Evolutionary conservation across 2,888 invertebrate genomes (phyloP).

Genomic region (Caenorhabditis sp.): DNA sequence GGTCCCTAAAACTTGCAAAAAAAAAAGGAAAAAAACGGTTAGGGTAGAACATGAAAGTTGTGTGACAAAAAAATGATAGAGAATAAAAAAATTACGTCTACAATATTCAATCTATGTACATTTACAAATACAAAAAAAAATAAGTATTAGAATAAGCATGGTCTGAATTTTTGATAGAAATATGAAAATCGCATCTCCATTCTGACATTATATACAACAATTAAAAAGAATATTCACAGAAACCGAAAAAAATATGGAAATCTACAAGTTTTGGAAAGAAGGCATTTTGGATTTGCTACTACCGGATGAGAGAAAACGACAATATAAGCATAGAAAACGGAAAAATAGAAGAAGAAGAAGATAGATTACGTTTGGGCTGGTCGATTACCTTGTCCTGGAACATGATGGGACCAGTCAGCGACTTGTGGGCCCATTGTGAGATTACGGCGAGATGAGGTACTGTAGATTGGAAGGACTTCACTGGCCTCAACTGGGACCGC

Average conservation of each 20-base stretch:
- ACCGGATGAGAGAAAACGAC: not conserved
- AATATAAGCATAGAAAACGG: not conserved
- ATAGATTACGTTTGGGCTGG: constrained; percentile 30
- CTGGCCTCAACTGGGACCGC: constrained; percentile 94
- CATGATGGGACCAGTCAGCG: constrained; percentile 67
- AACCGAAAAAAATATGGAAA: not conserved
- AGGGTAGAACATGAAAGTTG: too few species aligned
- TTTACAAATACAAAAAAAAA: too few species aligned
- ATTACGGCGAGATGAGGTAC: constrained; percentile 79
- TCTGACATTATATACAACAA: not conserved
- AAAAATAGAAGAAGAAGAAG: not conserved
- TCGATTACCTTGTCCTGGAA: constrained; percentile 58
- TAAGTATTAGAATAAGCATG: too few species aligned
- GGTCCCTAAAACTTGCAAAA: not conserved
- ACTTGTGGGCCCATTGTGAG: constrained; percentile 64
- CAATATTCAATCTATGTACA: too few species aligned
- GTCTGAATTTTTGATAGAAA: not conserved
- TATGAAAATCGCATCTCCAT: not conserved
- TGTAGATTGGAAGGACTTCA: constrained; percentile 94
- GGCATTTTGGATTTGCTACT: not conserved
- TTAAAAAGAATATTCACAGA: not conserved
- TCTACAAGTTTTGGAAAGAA: not conserved
- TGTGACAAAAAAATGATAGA: too few species aligned
- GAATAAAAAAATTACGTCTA: too few species aligned
- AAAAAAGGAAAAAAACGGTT: not conserved